Evolutionary conservation across 2,797 vertebrate species (phyloP).

Genomic region (Gallinago solitaria): DNA sequence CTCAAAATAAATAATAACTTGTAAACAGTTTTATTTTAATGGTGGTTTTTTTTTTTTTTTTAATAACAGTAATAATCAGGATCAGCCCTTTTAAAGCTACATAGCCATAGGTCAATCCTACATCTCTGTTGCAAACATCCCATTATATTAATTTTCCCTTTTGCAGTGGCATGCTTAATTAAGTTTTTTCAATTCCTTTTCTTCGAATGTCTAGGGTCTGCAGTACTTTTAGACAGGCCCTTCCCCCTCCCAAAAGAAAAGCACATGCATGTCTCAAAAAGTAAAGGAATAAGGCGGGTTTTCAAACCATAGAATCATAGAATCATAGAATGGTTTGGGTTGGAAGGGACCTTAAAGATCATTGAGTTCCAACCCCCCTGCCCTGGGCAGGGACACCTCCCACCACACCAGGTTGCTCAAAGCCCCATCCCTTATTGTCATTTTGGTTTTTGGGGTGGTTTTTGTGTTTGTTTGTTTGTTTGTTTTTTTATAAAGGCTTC

Average conservation of each 20-base stretch:
- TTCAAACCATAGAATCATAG: neutral
- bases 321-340: too few species aligned
- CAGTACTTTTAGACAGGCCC: neutral
- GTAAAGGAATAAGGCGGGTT: neutral
- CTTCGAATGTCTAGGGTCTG: neutral
- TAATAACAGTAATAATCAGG: neutral
- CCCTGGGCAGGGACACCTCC: too few species aligned
- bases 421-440: neutral
- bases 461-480: neutral
- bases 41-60: neutral
- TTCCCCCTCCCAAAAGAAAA: neutral
- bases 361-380: too few species aligned
- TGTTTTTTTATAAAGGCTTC: neutral
- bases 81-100: neutral
- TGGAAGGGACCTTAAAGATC: too few species aligned
- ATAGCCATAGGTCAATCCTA: neutral
- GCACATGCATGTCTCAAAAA: neutral
- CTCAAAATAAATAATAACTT: slow-evolving; percentile 32
- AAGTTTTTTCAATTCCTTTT: neutral
- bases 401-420: too few species aligned
- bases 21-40: neutral
- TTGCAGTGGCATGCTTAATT: neutral
- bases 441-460: neutral
- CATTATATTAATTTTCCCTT: neutral
- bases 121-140: neutral